Conservation (phyloP, 1,140 invertebrate species). For the Pogonomyrmex barbatus region DNA sequence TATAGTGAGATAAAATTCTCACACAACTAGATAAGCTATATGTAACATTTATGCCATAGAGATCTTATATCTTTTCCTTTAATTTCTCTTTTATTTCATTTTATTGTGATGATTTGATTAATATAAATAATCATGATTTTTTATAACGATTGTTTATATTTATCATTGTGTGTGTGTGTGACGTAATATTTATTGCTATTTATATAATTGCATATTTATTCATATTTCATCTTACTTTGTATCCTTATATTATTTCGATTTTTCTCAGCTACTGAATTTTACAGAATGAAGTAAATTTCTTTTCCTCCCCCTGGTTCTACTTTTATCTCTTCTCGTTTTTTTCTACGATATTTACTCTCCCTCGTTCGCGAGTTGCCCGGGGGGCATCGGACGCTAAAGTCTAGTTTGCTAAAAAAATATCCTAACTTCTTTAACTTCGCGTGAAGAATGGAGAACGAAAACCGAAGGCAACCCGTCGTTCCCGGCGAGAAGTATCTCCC, state of each 20-base stretch:
- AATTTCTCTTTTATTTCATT: not conserved
- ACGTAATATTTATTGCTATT: not conserved
- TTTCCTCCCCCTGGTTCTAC: not conserved
- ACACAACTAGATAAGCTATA: constrained; percentile 58
- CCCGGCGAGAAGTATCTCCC: constrained; percentile 42
- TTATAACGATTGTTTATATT: not conserved
- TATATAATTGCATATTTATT: not conserved
- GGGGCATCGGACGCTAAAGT: constrained; percentile 34
- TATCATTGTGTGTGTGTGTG: not conserved
- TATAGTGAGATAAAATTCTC: constrained; percentile 57
- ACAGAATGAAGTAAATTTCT: not conserved
- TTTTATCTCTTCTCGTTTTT: constrained; percentile 18
- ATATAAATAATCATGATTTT: too few species aligned
- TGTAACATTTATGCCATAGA: constrained; percentile 35
- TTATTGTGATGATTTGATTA: too few species aligned
- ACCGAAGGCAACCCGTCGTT: constrained; percentile 36
- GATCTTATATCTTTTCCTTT: not conserved
- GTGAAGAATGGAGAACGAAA: constrained; percentile 50
- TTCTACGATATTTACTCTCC: constrained; percentile 21
- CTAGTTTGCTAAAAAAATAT: constrained; percentile 39
- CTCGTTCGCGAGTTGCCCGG: constrained; percentile 20
- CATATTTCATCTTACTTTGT: not conserved
- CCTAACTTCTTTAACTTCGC: constrained; percentile 46
- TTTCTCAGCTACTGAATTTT: not conserved
- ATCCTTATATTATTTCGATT: not conserved